Percentiles rank a stretch among this genome's conserved stretches.
Conservation (phyloP, 2,113 vertebrate species). For the Ictalurus furcatus region DNA sequence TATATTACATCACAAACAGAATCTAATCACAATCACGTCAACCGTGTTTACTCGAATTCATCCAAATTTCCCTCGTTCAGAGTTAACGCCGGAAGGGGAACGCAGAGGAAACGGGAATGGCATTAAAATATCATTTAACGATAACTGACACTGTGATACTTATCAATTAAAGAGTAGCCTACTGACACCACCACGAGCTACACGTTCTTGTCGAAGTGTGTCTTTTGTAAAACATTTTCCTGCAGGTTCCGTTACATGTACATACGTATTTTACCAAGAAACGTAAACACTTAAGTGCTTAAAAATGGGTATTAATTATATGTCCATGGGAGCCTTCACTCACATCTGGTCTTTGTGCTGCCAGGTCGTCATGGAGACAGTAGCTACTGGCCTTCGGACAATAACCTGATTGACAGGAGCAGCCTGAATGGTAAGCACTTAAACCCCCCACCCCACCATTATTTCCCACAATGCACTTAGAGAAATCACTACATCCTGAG, state of each 20-base stretch:
- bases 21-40: not conserved
- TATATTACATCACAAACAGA: not conserved
- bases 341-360: constrained; percentile 40
- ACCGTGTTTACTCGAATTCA: not conserved
- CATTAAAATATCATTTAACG: too few species aligned
- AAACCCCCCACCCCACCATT: not conserved
- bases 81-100: not conserved
- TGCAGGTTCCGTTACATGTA: not conserved
- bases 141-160: not conserved
- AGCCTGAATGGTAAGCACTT: constrained; percentile 85
- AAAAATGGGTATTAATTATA: not conserved
- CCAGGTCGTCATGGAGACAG: constrained; percentile 91
- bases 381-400: constrained; percentile 87
- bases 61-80: not conserved
- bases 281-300: not conserved
- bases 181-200: not conserved
- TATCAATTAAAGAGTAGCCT: too few species aligned
- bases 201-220: not conserved
- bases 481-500: not conserved
- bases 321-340: not conserved
- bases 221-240: not conserved
- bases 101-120: too few species aligned
- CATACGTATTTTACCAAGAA: not conserved
- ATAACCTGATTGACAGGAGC: constrained; percentile 88
- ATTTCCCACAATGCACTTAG: constrained; percentile 30